A percentile compares a stretch with the other conserved stretches of the same genome.
Evolutionary conservation across 2,888 invertebrate genomes (phyloP).

Genomic region (Phytoseiulus persimilis): DNA sequence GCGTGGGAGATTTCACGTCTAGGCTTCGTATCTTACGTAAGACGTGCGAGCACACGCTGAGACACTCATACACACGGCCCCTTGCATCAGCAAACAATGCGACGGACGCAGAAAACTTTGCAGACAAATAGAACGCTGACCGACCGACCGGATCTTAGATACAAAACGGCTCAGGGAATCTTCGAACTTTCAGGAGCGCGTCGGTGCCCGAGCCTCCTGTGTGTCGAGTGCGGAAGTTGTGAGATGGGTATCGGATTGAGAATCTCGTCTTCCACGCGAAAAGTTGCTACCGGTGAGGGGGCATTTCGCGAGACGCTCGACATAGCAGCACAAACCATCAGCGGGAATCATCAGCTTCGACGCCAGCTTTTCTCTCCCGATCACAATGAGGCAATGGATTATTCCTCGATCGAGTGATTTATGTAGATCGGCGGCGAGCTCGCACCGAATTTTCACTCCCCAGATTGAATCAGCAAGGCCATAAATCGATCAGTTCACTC

Average conservation of each 20-base stretch:
- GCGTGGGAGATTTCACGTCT: neutral
- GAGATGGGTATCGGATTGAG: too few relatives aligned
- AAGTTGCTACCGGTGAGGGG: too few relatives aligned
- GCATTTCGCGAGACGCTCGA: too few relatives aligned
- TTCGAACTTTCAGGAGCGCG: neutral
- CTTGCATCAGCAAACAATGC: neutral
- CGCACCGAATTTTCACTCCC: neutral
- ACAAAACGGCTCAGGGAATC: neutral
- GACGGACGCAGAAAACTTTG: neutral
- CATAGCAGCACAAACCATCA: too few relatives aligned
- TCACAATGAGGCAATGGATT: neutral
- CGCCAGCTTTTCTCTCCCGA: too few relatives aligned
- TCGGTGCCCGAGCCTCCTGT: too few relatives aligned
- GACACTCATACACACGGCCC: neutral
- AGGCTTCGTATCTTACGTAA: neutral
- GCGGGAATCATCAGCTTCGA: too few relatives aligned
- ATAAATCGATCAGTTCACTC: neutral
- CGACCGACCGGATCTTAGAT: neutral
- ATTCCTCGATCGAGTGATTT: neutral
- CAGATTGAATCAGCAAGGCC: neutral
- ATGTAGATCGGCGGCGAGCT: neutral
- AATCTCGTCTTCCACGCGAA: too few relatives aligned
- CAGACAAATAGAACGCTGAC: neutral
- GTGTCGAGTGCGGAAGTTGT: too few relatives aligned
- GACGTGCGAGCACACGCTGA: neutral